Conservation (phyloP, 2,888 invertebrate species). For the Drosophila borealis region DNA sequence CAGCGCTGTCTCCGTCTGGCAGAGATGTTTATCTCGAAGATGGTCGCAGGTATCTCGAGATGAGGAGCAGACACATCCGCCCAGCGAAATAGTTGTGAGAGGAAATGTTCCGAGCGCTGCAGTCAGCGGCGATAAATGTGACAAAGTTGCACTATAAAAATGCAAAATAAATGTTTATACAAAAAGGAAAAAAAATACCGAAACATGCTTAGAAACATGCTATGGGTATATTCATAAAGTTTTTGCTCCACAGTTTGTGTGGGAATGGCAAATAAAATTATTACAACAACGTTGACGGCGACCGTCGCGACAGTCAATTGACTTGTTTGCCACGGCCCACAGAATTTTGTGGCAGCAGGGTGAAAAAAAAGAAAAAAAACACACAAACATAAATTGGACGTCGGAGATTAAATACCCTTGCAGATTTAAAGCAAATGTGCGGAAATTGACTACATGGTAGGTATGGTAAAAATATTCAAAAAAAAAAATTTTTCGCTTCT, state of each 20-base stretch:
- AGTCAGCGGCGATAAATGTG: conserved; percentile 65
- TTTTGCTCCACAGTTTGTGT: conserved; percentile 43
- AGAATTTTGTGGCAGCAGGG: conserved; percentile 26
- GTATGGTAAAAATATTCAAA: too few relatives aligned
- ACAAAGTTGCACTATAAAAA: conserved; percentile 66
- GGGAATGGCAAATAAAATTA: conserved; percentile 73
- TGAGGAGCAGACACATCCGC: conserved; percentile 63
- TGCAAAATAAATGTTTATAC: conserved; percentile 59
- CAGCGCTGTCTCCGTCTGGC: conserved; percentile 25
- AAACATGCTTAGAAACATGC: conserved; percentile 5
- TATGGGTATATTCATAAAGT: conserved; percentile 21
- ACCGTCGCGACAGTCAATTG: conserved; percentile 39
- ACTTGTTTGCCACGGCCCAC: conserved; percentile 57
- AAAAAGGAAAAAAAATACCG: conserved; percentile 6
- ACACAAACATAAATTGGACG: background rate
- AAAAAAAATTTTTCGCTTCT: too few relatives aligned
- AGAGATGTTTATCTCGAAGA: conserved; percentile 62
- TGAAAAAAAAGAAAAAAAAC: background rate
- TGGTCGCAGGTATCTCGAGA: conserved; percentile 24
- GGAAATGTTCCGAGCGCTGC: conserved; percentile 61
- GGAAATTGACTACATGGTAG: too few relatives aligned
- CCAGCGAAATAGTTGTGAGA: conserved; percentile 59
- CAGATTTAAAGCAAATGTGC: background rate
- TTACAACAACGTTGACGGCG: conserved; percentile 50
- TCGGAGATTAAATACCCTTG: conserved; percentile 14